phyloP scores from a whole-genome alignment of 1,140 invertebrate species.

The Panulirus ornatus region DNA sequence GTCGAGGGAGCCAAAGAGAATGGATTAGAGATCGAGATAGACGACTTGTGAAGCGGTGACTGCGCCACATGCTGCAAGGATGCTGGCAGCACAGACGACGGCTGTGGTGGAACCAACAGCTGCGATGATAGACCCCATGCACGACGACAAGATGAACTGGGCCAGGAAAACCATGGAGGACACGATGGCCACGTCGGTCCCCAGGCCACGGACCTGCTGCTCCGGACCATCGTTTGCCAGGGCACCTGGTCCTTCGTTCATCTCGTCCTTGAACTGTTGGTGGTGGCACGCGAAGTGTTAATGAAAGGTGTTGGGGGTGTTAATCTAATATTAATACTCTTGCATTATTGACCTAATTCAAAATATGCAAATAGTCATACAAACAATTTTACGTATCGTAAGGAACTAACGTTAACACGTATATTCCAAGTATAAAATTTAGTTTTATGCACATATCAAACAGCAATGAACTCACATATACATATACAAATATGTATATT shows the following conservation, averaged over 20 bases:
- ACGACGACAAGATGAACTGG: slow-evolving; percentile 92
- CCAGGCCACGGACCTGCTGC: slow-evolving; percentile 87
- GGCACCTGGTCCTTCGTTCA: background rate
- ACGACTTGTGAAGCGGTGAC: slow-evolving; percentile 90
- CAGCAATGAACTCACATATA: background rate
- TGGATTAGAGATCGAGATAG: slow-evolving; percentile 88
- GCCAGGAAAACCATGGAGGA: slow-evolving; percentile 97
- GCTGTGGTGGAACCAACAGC: slow-evolving; percentile 86
- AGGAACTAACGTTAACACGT: too few species aligned
- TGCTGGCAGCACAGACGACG: slow-evolving; percentile 90
- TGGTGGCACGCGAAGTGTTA: background rate
- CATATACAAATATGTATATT: too few species aligned
- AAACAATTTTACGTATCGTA: too few species aligned
- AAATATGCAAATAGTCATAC: too few species aligned
- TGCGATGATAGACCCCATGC: slow-evolving; percentile 91
- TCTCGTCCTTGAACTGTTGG: slow-evolving; percentile 32
- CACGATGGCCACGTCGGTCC: slow-evolving; percentile 95
- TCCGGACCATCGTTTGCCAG: slow-evolving; percentile 31
- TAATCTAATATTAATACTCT: too few species aligned
- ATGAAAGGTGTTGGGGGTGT: background rate
- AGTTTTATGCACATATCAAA: too few species aligned
- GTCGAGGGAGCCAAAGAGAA: background rate
- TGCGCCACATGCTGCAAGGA: slow-evolving; percentile 90
- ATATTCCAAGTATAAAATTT: too few species aligned
- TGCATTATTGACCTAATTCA: too few species aligned